Conservation (phyloP, 2,888 invertebrate genomes). For the Chalcis sispes region DNA sequence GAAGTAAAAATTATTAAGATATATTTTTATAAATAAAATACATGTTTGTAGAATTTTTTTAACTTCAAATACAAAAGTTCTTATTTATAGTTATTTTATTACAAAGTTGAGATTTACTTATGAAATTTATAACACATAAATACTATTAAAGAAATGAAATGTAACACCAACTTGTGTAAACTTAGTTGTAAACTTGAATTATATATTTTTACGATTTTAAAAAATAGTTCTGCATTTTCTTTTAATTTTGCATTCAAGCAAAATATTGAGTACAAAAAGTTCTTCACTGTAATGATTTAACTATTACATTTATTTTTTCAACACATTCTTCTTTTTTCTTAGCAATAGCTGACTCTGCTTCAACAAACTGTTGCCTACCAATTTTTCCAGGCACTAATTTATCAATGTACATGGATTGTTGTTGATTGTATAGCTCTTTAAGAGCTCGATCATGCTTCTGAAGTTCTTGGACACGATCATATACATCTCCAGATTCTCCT, state of each 20-base stretch:
- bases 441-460: slow-evolving; percentile 79
- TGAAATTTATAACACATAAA: slow-evolving; percentile 40
- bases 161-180: slow-evolving; percentile 17
- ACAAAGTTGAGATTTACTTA: slow-evolving; percentile 37
- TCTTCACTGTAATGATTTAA: slow-evolving; percentile 74
- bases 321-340: slow-evolving; percentile 80
- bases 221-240: no score
- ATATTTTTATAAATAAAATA: background rate
- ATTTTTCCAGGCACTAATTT: slow-evolving; percentile 81
- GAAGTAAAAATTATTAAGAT: no score
- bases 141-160: slow-evolving; percentile 40
- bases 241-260: slow-evolving; percentile 2
- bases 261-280: background rate
- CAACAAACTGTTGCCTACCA: slow-evolving; percentile 79
- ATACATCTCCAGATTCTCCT: slow-evolving; percentile 79
- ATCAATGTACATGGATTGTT: slow-evolving; percentile 79
- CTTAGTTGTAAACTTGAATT: background rate
- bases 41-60: background rate
- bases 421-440: slow-evolving; percentile 76
- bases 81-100: slow-evolving; percentile 42
- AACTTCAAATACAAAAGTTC: slow-evolving; percentile 34
- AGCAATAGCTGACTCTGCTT: slow-evolving; percentile 78
- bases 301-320: slow-evolving; percentile 77
- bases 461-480: slow-evolving; percentile 80
- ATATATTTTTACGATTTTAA: no score